Percentiles rank a stretch among this genome's conserved stretches.
phyloP scores from a whole-genome alignment of 1,140 invertebrate species.

The Parasteatoda tepidariorum region DNA sequence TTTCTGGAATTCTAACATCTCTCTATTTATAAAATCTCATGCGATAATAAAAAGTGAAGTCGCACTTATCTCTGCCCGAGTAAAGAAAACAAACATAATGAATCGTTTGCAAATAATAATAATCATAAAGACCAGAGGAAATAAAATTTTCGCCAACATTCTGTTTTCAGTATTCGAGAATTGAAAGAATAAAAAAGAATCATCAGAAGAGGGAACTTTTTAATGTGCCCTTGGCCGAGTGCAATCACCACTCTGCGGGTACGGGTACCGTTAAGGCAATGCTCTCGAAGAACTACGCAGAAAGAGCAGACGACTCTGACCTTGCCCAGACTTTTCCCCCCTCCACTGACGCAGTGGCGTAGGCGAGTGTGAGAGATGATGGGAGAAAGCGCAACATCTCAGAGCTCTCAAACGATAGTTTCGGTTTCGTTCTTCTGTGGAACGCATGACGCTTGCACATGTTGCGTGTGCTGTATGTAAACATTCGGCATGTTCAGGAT shows the following conservation, averaged over 20 bases:
- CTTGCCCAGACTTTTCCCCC: conserved; percentile 44
- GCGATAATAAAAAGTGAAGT: background rate
- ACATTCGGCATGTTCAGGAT: background rate
- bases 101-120: no score
- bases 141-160: no score
- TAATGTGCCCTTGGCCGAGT: conserved; percentile 52
- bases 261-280: conserved; percentile 58
- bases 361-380: background rate
- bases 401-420: conserved; percentile 5
- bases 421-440: conserved; percentile 3
- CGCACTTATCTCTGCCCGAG: no score
- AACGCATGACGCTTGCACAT: background rate
- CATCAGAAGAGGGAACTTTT: no score
- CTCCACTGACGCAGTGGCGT: background rate
- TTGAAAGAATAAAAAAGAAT: no score
- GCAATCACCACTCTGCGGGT: conserved; percentile 51
- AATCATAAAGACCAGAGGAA: no score
- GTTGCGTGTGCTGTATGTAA: background rate
- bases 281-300: conserved; percentile 49
- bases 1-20: background rate
- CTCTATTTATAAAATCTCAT: conserved; percentile 3
- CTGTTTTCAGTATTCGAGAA: no score
- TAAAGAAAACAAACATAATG: no score
- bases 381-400: conserved; percentile 2
- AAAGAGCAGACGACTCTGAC: conserved; percentile 12